Evolutionary conservation across 2,113 vertebrate genomes (phyloP).

Genomic region (Pampusana beccarii): DNA sequence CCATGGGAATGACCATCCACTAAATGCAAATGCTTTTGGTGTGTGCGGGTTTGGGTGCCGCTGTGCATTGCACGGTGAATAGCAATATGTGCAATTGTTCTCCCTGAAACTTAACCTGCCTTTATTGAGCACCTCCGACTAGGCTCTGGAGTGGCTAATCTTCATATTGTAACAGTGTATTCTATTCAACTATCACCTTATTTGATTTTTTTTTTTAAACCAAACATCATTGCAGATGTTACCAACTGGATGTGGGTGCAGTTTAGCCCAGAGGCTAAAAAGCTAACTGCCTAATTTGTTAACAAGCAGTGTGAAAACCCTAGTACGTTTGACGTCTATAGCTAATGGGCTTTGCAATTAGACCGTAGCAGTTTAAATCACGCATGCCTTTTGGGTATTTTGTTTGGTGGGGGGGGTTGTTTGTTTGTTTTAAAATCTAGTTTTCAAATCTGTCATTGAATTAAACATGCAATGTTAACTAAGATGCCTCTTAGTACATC

Average conservation of each 20-base stretch:
- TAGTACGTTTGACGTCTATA: neutral
- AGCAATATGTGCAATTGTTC: accelerated
- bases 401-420: neutral
- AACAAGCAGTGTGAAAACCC: neutral
- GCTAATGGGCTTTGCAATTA: neutral
- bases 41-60: accelerated
- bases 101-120: neutral
- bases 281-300: neutral
- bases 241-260: neutral
- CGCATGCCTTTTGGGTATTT: neutral
- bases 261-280: neutral
- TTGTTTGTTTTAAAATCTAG: neutral
- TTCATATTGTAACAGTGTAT: neutral
- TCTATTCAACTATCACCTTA: neutral
- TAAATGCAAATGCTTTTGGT: neutral
- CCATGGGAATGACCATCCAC: neutral
- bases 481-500: neutral
- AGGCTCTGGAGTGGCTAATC: neutral
- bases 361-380: neutral
- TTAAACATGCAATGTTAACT: neutral
- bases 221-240: neutral
- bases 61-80: accelerated
- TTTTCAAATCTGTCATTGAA: neutral
- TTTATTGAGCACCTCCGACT: neutral
- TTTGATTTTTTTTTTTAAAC: neutral